Evolutionary conservation across 2,888 invertebrate species (phyloP).

Genomic region (Drosophila demipolita): DNA sequence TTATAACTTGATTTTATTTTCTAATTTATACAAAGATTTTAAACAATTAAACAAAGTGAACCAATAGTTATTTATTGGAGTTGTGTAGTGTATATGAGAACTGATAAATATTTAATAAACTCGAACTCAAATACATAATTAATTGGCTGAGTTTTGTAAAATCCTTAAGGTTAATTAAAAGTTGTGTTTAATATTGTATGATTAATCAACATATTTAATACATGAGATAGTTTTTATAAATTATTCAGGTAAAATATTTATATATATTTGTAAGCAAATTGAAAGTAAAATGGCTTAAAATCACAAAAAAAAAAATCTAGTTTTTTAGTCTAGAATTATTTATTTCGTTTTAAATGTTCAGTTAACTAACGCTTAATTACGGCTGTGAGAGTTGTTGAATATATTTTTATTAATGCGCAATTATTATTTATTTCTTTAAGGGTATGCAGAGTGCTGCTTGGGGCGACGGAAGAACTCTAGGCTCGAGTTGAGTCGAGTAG

Average conservation of each 20-base stretch:
- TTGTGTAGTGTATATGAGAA: neutral
- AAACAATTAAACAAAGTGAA: no score
- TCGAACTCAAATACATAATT: neutral
- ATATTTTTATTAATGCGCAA: neutral
- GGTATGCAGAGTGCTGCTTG: conserved; percentile 25
- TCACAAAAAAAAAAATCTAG: neutral
- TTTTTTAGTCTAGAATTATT: neutral
- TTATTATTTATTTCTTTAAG: conserved; percentile 7
- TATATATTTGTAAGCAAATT: neutral
- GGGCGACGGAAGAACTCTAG: conserved; percentile 36
- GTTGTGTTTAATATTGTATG: neutral
- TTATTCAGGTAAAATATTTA: neutral
- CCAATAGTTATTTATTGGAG: neutral
- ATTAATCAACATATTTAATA: neutral
- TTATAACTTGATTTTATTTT: neutral
- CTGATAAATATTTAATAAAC: neutral
- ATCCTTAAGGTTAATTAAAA: neutral
- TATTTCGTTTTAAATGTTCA: neutral
- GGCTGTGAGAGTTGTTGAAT: neutral
- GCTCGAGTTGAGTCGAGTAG: conserved; percentile 33
- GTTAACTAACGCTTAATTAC: neutral
- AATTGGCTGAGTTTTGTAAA: neutral
- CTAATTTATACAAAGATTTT: neutral
- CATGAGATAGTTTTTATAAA: neutral
- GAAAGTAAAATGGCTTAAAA: neutral